Conservation (phyloP, 1,140 invertebrate genomes). For the honey bee (Apis mellifera) region Amel_HAv3.1 CM009931.2:19107001-19107500, state of each 20-base stretch:
- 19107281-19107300: background rate
- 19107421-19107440: too few relatives aligned
- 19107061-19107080: conserved; percentile 33
- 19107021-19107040: conserved; percentile 39
- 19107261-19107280: background rate
- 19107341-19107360: background rate
- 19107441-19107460: too few relatives aligned
- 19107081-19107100: conserved; percentile 32
- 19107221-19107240: background rate
- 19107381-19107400: too few relatives aligned
- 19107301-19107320: background rate
- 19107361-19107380: too few relatives aligned
- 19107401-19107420: too few relatives aligned
- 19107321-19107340: conserved; percentile 3
- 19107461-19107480: too few relatives aligned
- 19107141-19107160: background rate
- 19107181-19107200: too few relatives aligned
- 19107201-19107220: background rate
- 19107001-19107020: conserved; percentile 35
- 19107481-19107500: too few relatives aligned
- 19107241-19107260: background rate
- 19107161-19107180: background rate
- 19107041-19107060: conserved; percentile 27
- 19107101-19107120: conserved; percentile 24
- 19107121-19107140: conserved; percentile 26